A percentile compares a stretch with the other conserved stretches of the same genome.
Evolutionary conservation across 2,797 vertebrate species (phyloP).

Genomic region (Poeciliopsis gracilis): DNA sequence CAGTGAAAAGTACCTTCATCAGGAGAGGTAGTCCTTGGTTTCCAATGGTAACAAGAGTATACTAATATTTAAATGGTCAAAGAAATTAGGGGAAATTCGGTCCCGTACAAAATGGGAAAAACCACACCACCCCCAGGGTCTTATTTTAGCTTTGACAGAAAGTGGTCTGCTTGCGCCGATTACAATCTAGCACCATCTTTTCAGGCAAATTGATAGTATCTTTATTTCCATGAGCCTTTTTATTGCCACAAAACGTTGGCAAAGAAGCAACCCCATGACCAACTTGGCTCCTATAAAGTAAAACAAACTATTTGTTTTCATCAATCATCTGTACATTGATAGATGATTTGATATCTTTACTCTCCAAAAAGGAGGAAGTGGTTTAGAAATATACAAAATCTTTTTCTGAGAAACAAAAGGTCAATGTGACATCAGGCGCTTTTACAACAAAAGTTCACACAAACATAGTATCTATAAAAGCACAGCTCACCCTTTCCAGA

Average conservation of each 20-base stretch:
- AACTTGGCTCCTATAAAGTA: not conserved
- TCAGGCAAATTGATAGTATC: not conserved
- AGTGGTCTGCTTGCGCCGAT: not conserved
- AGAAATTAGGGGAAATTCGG: slow-evolving; percentile 36
- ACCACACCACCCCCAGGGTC: slow-evolving; percentile 7
- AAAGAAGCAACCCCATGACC: not conserved
- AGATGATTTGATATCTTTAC: not conserved
- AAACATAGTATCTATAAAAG: not conserved
- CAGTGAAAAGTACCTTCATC: slow-evolving; percentile 47
- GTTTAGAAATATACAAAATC: not conserved
- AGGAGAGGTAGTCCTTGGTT: slow-evolving; percentile 22
- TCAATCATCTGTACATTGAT: not conserved
- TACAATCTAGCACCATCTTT: not conserved
- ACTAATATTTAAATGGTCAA: slow-evolving; percentile 6
- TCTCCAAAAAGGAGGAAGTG: not conserved
- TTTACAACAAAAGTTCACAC: not conserved
- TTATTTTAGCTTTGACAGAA: not conserved
- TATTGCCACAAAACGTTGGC: slow-evolving; percentile 1
- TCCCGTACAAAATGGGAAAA: not conserved
- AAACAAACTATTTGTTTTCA: not conserved
- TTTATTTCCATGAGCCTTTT: not conserved
- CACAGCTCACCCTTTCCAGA: not conserved
- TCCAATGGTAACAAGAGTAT: not conserved
- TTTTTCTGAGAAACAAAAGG: not conserved
- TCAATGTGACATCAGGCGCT: not conserved